phyloP scores from a whole-genome alignment of 92 coral and sea anemone species.

The Porites cylindrica region DNA sequence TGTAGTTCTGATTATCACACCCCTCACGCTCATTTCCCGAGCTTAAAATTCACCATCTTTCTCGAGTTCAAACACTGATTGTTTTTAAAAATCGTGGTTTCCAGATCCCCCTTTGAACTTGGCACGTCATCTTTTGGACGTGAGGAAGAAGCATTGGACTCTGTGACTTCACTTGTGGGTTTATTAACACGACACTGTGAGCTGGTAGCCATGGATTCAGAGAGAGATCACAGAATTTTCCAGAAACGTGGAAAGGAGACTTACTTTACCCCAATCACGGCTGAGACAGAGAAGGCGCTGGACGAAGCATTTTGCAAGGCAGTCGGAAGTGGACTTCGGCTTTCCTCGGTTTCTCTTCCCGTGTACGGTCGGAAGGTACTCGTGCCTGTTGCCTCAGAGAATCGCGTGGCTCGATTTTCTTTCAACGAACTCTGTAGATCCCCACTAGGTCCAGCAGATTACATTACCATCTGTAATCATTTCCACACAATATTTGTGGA shows the following conservation, averaged over 20 bases:
- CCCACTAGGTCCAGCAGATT: constrained; percentile 90
- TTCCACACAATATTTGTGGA: constrained; percentile 81
- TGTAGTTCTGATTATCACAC: too few relatives aligned
- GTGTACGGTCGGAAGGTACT: constrained; percentile 87
- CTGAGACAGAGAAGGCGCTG: constrained; percentile 62
- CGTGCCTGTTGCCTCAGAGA: constrained; percentile 77
- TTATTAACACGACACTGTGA: constrained; percentile 69
- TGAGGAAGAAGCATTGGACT: constrained; percentile 71
- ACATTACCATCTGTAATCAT: constrained; percentile 79
- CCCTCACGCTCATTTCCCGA: neutral
- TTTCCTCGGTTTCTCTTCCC: constrained; percentile 71
- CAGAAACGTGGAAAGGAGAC: constrained; percentile 74
- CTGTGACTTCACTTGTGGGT: constrained; percentile 76
- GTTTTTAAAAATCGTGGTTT: neutral
- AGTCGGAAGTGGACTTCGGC: constrained; percentile 71
- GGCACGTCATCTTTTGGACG: constrained; percentile 87
- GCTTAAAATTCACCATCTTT: neutral
- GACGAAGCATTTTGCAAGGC: constrained; percentile 81
- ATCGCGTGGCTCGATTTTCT: constrained; percentile 82
- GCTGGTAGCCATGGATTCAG: constrained; percentile 71
- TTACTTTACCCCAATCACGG: constrained; percentile 66
- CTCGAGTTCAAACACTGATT: too few relatives aligned
- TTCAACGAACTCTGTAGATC: constrained; percentile 79
- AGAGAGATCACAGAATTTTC: constrained; percentile 65
- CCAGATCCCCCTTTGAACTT: constrained; percentile 76